Evolutionary conservation across 2,113 vertebrate genomes (phyloP).

Genomic region (Aptenodytes patagonicus): DNA sequence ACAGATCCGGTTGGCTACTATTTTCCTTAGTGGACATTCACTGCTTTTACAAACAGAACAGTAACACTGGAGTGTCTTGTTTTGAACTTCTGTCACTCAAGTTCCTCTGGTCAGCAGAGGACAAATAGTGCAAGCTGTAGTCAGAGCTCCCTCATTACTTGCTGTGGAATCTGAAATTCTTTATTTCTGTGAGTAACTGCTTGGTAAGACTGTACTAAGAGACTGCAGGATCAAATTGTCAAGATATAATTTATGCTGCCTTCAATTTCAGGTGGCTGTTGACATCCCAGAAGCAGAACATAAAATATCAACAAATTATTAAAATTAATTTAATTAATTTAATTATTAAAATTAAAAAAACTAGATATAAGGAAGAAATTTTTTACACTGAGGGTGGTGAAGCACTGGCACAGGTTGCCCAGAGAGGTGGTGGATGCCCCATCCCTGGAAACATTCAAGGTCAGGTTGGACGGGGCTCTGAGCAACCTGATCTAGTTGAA

Average conservation of each 20-base stretch:
- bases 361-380: too few relatives aligned
- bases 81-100: conserved; percentile 32
- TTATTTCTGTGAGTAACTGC: not conserved
- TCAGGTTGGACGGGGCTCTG: too few relatives aligned
- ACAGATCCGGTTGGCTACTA: conserved; percentile 39
- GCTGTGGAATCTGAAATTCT: not conserved
- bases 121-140: conserved; percentile 6
- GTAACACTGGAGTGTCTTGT: conserved; percentile 19
- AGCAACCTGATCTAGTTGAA: too few relatives aligned
- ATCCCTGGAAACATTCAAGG: too few relatives aligned
- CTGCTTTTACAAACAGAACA: conserved; percentile 29
- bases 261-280: not conserved
- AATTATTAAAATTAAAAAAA: too few relatives aligned
- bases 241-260: not conserved
- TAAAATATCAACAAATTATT: not conserved
- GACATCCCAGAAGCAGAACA: not conserved
- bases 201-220: not conserved
- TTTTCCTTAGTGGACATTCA: conserved; percentile 32
- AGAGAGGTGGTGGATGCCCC: too few relatives aligned
- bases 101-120: conserved; percentile 25
- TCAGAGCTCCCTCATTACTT: not conserved
- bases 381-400: too few relatives aligned
- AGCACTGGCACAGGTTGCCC: too few relatives aligned
- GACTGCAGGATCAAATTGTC: not conserved
- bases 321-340: too few relatives aligned